These are phyloP conservation scores for Catajapyx aquilonaris DNA, from an alignment of 1,140 invertebrate genomes.

Conservation along the genomic window DNA sequence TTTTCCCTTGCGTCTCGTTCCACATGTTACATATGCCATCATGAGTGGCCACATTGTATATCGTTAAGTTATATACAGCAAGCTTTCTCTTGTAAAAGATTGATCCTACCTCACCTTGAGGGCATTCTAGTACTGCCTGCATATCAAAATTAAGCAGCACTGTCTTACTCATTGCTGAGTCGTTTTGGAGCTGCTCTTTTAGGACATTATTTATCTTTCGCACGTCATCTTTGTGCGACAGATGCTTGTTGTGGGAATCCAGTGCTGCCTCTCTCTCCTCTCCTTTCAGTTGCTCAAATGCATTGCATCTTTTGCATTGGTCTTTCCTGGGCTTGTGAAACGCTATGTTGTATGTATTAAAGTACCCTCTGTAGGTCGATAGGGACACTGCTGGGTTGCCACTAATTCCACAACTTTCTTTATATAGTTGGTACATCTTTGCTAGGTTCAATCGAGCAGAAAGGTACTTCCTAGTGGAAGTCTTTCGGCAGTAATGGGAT, in stretches of 20 bases:
- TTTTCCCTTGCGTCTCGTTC: constrained; percentile 20
- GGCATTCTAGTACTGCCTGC: constrained; percentile 1
- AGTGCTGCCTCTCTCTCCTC: neutral
- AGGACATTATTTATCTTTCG: neutral
- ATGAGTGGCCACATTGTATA: constrained; percentile 16
- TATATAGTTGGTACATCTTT: neutral
- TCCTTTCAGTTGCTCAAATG: neutral
- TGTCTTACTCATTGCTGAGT: no score
- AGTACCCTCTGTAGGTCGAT: neutral
- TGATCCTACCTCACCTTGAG: neutral
- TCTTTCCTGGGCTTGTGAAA: neutral
- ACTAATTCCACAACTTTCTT: neutral
- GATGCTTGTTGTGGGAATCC: neutral
- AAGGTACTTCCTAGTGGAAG: neutral
- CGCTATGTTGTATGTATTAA: neutral
- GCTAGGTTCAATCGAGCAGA: neutral
- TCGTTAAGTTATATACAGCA: constrained; percentile 23
- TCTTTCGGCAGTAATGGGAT: neutral
- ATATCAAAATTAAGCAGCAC: constrained; percentile 4
- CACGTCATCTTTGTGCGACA: neutral
- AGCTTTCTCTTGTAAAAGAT: constrained; percentile 21
- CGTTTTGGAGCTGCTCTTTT: neutral
- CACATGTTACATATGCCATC: constrained; percentile 20
- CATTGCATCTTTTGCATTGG: neutral
- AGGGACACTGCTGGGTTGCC: neutral